A percentile compares a stretch with the other conserved stretches of the same genome.
These are phyloP conservation scores for Gonocerus acuteangulatus DNA, from an alignment of 2,888 invertebrate genomes.

Conservation along the genomic window DNA sequence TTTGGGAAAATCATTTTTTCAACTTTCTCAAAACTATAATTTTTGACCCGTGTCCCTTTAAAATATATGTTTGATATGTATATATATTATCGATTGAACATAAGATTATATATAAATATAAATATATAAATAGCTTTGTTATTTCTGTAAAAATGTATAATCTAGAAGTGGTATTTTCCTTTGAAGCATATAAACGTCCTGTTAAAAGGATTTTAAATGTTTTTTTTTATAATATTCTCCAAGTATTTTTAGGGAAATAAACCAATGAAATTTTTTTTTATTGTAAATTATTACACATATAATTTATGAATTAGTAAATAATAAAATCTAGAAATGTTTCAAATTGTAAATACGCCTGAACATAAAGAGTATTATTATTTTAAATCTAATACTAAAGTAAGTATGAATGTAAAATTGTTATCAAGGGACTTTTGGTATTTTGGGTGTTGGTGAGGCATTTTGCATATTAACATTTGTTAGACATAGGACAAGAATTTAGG, in stretches of 20 bases:
- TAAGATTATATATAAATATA: too few species aligned
- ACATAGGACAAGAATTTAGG: constrained; percentile 1
- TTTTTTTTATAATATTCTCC: constrained; percentile 6
- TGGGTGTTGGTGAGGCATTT: constrained; percentile 34
- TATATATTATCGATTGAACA: too few species aligned
- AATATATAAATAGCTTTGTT: neutral
- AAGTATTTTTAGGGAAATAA: constrained; percentile 4
- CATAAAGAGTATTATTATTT: constrained; percentile 9
- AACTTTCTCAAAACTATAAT: too few species aligned
- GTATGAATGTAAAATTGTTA: constrained; percentile 29
- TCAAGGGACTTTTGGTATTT: constrained; percentile 28
- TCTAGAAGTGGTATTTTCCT: neutral
- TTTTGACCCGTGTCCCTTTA: too few species aligned
- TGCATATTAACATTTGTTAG: constrained; percentile 29
- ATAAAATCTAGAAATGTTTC: constrained; percentile 4
- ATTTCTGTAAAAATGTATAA: neutral
- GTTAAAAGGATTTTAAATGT: neutral
- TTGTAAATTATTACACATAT: constrained; percentile 14
- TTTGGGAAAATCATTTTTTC: too few species aligned
- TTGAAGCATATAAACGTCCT: neutral
- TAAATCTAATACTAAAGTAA: constrained; percentile 8
- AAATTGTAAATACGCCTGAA: constrained; percentile 20
- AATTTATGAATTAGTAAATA: constrained; percentile 8
- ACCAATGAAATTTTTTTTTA: constrained; percentile 18
- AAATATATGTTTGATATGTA: too few species aligned